Evolutionary conservation across 2,888 invertebrate species (phyloP), one percentile per base, ranked within the genome.

Genomic region (Bimastos eiseni): DNA sequence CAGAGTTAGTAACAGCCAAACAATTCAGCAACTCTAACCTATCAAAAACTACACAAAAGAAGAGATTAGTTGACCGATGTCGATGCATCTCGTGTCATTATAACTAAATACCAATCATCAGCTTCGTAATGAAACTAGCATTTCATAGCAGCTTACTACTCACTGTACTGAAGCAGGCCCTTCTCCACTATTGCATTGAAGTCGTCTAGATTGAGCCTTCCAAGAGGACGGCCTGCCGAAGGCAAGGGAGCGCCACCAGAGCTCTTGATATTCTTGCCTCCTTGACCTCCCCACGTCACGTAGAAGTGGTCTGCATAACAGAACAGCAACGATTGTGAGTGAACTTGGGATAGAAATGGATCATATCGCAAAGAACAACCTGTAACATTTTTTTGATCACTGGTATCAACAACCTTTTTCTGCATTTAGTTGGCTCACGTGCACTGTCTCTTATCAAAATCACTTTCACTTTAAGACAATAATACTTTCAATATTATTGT

Each of bases 181-280:
- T 95, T 96, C 92, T 95, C 94, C 37, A 96, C 94, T 89, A 95
- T 93, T 19, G 93, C 92, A 90, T 94, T 93, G 90, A 95, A 94
- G 91, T 97, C 97, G 34, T 96, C 96, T 84, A 95, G 95, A 37
- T 93, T 93, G 37, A 96, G 93, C 92, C 94, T 94, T 30, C 95
- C 95, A 17, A 96, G 93, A 37, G 94, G 93, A 93, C 95, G 95
- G 33, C 96, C 96, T 92, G 94, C 94, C 2, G 94, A 93, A 17
- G 95, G 95, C 19, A 95, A 92, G 4, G 95, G 95, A 21, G 95
- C 95, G 15, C 95, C 95, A 41, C 38, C 90, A 34, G 90, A 37
- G 38, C 90, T 90, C n/a, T 90, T 90, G 19, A 84, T n/a, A n/a
- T 37, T 84, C 90, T 84, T 37, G 37, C 37, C 90, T 19, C 90